Base-by-base conservation (phyloP, 1,140 invertebrate genomes). In the Tetramorium simillimum region DNA sequence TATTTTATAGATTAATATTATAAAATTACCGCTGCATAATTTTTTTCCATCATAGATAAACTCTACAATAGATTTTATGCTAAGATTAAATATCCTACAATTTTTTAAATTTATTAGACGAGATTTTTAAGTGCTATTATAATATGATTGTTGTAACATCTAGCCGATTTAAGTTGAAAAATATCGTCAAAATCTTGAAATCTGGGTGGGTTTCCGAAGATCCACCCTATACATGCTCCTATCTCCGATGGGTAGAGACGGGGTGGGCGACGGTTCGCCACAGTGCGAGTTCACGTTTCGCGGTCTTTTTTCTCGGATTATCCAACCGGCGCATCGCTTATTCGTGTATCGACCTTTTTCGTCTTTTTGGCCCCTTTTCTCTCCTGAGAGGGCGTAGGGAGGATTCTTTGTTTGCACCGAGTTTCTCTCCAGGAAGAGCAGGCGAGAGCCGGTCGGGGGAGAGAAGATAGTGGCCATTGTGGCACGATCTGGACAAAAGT, bases 401-500 rank as follows among this genome's bases (percentile, higher is more conserved):
- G 90, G 92, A 93, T 92, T 93, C 90, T 93, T 93, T 92, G 93
- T 92, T 92, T 92, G 91, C 91, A 90, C 92, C 90, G 88, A 84
- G 89, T 92, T 91, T 90, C 91, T 88, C 86, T 91, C 90, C 92
- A 89, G 89, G 90, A 90, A 91, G 91, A 90, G 86, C 60, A 78
- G 80, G 86, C 89, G 89, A 87, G 16, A n/a, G 77, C 65, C 56
- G 82, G 84, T 77, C 65, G 86, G 86, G 91, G 87, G 91, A 89
- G 91, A 89, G 86, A 91, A 92, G 93, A 92, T 92, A 93, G 92
- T 93, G 88, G 93, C 93, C 93, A 93, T 93, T 93, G 92, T 93
- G 88, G 90, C 92, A 93, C 92, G 92, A 93, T 93, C 93, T 91
- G 92, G 91, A 93, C 93, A 93, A 93, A 93, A 93, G 92, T 93